Base-by-base conservation (phyloP, 2,888 invertebrate species). In the Axea sp. region DNA sequence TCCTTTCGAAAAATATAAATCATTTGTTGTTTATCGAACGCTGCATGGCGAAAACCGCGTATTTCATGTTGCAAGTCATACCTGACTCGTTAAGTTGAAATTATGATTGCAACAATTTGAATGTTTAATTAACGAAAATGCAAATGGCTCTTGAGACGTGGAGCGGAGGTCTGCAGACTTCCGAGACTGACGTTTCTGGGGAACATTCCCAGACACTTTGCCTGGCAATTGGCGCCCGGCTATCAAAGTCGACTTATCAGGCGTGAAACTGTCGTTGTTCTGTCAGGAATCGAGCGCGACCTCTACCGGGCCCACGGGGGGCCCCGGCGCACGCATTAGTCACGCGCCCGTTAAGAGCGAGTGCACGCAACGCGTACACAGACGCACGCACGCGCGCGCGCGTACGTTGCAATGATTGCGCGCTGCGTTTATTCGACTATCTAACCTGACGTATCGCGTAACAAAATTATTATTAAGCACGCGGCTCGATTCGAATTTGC, bases 181-280 rank as follows among this genome's bases (percentile, higher is more conserved):
- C n/a, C n/a, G n/a, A 14, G 60, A 62, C 31, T 31, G 62, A 49
- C 43, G 28, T 41, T 55, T 43, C 26, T 17, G 31, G 7, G 59
- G 59, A 51, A 62, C 68, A 73, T 73, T 73, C 69, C 33, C 69
- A 69, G 73, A 76, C 69, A 69, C 69, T 65, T 60, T 24, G 43
- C 57, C 15, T 28, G 9, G 55, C 65, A 33, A 47, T 69, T 69
- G 73, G 73, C 73, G 69, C 71, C 73, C 45, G 60, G 45, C 51
- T 75, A 75, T 75, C 75, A 15, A 39, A 65, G 76, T 77, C 77
- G 79, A 82, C 78, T 82, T 82, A 81, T 82, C 82, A 77, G 75
- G 73, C 65, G 74, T 47, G 71, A 74, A 75, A 75, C 74, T 75
- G 71, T 60, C 65, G 69, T 43, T 51, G 67, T 15, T 43, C 26